Conservation (phyloP, 2,113 vertebrate genomes). For the Delphinapterus leucas region DNA sequence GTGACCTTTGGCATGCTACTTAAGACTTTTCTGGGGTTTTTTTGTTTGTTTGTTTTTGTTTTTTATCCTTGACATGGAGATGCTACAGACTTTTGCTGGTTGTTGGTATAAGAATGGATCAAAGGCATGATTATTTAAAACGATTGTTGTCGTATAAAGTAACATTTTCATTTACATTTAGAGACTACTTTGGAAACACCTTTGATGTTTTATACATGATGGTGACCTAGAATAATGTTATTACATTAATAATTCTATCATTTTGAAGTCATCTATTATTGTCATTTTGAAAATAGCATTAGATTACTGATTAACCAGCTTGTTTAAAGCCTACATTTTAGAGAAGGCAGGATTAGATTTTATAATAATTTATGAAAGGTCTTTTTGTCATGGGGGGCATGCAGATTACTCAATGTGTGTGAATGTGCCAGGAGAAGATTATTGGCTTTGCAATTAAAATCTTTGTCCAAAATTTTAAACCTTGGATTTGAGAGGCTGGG, state of each 20-base stretch:
- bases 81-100: neutral
- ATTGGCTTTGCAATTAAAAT: neutral
- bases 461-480: conserved; percentile 26
- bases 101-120: neutral
- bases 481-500: neutral
- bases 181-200: neutral
- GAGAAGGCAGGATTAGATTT: neutral
- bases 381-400: neutral
- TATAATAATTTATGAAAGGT: neutral
- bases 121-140: neutral
- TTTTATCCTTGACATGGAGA: conserved; percentile 13
- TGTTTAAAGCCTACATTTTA: conserved; percentile 34
- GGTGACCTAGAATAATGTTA: neutral
- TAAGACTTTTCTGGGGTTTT: neutral
- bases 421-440: neutral
- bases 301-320: neutral
- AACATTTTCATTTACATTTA: conserved; percentile 45
- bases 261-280: neutral
- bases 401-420: neutral
- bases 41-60: neutral
- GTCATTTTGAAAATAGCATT: conserved; percentile 23
- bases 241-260: neutral
- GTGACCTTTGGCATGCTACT: neutral
- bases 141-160: neutral
- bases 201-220: conserved; percentile 10